A percentile compares a stretch with the other conserved stretches of the same genome.
These are phyloP conservation scores for Camponotus vicinus DNA, from an alignment of 1,140 invertebrate genomes.

Conservation along the genomic window DNA sequence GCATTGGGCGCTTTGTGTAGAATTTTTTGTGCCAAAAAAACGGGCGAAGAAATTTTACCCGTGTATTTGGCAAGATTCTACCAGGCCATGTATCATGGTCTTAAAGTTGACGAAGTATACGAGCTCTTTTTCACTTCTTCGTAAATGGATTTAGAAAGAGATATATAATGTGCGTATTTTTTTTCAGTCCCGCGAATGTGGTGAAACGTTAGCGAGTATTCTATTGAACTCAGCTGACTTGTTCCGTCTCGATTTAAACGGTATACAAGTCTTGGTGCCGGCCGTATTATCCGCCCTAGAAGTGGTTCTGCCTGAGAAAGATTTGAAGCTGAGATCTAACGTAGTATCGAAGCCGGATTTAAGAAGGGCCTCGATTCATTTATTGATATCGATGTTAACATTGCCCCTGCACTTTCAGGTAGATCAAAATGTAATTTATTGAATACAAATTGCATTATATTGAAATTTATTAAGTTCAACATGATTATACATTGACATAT, in stretches of 20 bases:
- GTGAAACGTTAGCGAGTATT: slow-evolving; percentile 92
- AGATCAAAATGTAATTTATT: slow-evolving; percentile 52
- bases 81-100: slow-evolving; percentile 95
- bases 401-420: slow-evolving; percentile 96
- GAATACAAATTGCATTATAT: background rate
- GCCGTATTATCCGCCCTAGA: slow-evolving; percentile 96
- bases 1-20: slow-evolving; percentile 97
- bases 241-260: slow-evolving; percentile 96
- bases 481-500: background rate
- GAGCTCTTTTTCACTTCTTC: background rate
- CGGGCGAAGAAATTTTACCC: slow-evolving; percentile 97
- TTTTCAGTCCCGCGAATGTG: slow-evolving; percentile 87
- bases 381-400: slow-evolving; percentile 95
- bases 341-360: slow-evolving; percentile 92
- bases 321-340: slow-evolving; percentile 89
- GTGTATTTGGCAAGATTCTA: slow-evolving; percentile 98
- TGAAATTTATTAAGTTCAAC: slow-evolving; percentile 23
- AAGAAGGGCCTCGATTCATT: slow-evolving; percentile 95
- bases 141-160: background rate
- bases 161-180: slow-evolving; percentile 19
- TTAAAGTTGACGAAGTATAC: slow-evolving; percentile 89
- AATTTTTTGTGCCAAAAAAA: slow-evolving; percentile 98
- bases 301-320: slow-evolving; percentile 93
- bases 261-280: slow-evolving; percentile 96
- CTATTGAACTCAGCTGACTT: slow-evolving; percentile 93